Evolutionary conservation across 2,888 invertebrate species (phyloP).

Genomic region (Autographa gamma): DNA sequence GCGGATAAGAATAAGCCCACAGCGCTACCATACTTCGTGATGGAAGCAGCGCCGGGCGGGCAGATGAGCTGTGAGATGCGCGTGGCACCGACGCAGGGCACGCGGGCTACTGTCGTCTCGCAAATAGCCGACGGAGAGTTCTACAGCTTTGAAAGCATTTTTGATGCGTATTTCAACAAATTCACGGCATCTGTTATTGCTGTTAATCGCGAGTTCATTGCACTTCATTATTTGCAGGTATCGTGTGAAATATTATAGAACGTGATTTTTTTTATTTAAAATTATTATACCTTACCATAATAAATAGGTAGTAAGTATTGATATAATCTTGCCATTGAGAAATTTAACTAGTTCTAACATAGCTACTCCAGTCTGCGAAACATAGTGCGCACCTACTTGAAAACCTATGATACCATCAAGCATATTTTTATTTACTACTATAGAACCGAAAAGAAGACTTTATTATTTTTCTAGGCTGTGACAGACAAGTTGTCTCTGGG

Average conservation of each 20-base stretch:
- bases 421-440: no score
- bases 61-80: conserved; percentile 84
- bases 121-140: conserved; percentile 81
- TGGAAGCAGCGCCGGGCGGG: conserved; percentile 86
- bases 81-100: conserved; percentile 75
- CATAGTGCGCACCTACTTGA: no score
- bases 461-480: conserved; percentile 68
- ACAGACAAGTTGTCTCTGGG: conserved; percentile 79
- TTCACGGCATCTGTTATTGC: conserved; percentile 82
- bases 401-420: no score
- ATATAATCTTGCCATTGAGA: no score
- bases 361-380: no score
- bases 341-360: no score
- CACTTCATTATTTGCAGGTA: conserved; percentile 83
- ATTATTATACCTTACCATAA: no score
- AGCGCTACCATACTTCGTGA: conserved; percentile 80
- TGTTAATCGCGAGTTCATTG: conserved; percentile 84
- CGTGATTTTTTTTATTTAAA: no score
- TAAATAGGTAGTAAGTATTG: no score
- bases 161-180: conserved; percentile 79
- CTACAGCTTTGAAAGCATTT: conserved; percentile 82
- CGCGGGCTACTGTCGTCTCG: conserved; percentile 80
- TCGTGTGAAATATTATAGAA: conserved; percentile 8
- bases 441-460: no score
- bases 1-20: conserved; percentile 73